Evolutionary conservation across 1,140 invertebrate genomes (phyloP).

Genomic region (Drosophila repletoides): DNA sequence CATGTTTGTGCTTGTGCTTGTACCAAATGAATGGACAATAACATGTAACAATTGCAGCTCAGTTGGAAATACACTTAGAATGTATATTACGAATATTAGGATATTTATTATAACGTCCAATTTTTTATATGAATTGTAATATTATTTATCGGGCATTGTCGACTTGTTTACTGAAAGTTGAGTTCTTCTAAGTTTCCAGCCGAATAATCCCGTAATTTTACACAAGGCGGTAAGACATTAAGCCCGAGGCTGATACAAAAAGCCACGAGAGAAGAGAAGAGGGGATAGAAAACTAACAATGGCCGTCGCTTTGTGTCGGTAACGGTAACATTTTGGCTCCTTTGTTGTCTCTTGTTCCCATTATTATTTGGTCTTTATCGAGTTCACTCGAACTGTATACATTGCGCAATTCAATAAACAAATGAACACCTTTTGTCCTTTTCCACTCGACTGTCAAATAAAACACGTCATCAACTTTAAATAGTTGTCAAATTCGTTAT

Average conservation of each 20-base stretch:
- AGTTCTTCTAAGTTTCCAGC: constrained; percentile 1
- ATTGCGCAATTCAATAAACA: constrained; percentile 65
- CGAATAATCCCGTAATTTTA: constrained; percentile 5
- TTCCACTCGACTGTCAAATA: constrained; percentile 55
- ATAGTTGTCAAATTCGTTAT: background rate
- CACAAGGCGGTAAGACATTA: background rate
- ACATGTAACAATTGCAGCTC: too few species aligned
- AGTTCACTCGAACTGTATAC: constrained; percentile 53
- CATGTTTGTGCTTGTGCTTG: too few species aligned
- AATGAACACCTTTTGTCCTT: constrained; percentile 69
- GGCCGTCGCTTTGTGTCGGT: constrained; percentile 8
- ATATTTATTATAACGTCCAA: too few species aligned
- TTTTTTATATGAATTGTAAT: too few species aligned
- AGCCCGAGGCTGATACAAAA: background rate
- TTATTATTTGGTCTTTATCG: constrained; percentile 51
- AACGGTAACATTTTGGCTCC: constrained; percentile 24
- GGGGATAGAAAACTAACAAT: constrained; percentile 27
- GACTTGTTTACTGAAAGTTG: too few species aligned
- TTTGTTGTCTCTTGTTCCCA: constrained; percentile 34
- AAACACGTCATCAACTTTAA: constrained; percentile 20
- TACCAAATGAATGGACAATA: too few species aligned
- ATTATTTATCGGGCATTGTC: too few species aligned
- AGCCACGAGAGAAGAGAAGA: background rate
- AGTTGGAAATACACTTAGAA: too few species aligned
- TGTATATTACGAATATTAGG: too few species aligned